Base-by-base conservation (phyloP, 2,888 invertebrate species). In the Anaspis maculata region DNA sequence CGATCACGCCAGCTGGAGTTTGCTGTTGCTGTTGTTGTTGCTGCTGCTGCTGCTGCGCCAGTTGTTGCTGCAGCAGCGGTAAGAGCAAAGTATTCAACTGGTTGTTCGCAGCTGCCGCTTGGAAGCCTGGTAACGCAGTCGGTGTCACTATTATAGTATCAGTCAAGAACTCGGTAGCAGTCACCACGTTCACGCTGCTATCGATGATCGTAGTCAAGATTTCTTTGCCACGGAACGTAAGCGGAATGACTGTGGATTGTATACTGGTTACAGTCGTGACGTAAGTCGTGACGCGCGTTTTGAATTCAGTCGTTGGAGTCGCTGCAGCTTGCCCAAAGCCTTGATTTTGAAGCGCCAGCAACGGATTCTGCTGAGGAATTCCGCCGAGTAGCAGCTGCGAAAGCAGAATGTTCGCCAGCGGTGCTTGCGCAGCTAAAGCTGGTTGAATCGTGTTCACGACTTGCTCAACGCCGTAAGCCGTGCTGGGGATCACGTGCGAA, bases 201-300 rank as follows among this genome's bases (percentile, higher is more conserved):
- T 90, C 88, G 25, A 83, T 74, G 30, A 91, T 81, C 0, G 91
- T 91, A 0, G 91, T 91, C 38, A 88, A 68, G 45, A 91, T 88
- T 59, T 87, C 83, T 62, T 82, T 86, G 2, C 90, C 91, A 52
- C 82, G 77, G 54, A 90, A 88, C 0, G 90, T 91, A 21, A 91
- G 71, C 0, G 89, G 86, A 34, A 91, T 69, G 15, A 90, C 79
- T 1, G 90, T 90, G 44, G 87, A 87, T 42, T 80, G 81, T 30
- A 79, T 77, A 55, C 85, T 84, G 2, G 85, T 86, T 2, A 91
- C 77, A 2, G 90, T 90, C n/a, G 91, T 91, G 0, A 91, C 84
- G 57, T 89, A 91, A 0, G 87, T 83, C 0, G 88, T 88, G 1
- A 87, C 80, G 58, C 82, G 78, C 6, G 84, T 86, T 67, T 84